Base-by-base conservation (phyloP, 2,797 vertebrate genomes). In the Sternotherus odoratus region DNA sequence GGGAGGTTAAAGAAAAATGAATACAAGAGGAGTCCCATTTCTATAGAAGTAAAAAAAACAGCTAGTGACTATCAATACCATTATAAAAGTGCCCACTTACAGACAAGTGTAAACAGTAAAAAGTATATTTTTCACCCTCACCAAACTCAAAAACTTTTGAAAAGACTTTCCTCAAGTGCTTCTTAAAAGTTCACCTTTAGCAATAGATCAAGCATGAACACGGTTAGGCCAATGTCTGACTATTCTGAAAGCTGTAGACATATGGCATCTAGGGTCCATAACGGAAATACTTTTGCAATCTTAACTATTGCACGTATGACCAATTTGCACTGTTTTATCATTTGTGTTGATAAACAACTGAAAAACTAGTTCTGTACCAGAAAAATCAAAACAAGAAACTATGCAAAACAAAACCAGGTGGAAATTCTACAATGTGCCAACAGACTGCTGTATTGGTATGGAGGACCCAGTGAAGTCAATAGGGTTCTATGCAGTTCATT, bases 141-240 rank as follows among this genome's bases (percentile, higher is more conserved):
- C 49, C 24, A 83, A 56, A 6, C 26, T 69, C 63, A 69, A 75
- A 74, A 56, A 36, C 36, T 69, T 48, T 91, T 89, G 60, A 83
- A 85, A 86, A n/a, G 17, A 4, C 17, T 85, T 85, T 39, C 49
- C 79, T 87, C 33, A n/a, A 75, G 69, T 0, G 10, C 1, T 53
- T 36, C 11, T 10, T 2, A 19, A 2, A 72, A 74, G 21, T 87
- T 87, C 28, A 21, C 7, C 36, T 50, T 24, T 53, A 51, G 50
- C 23, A 4, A 16, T 85, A 89, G 19, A 91, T 63, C 21, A 43
- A 48, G 39, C 11, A 30, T 13, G 74, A 83, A 69, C 7, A n/a
- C 0, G 0, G 0, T 1, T 5, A 88, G 57, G 12, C 23, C 19
- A 86, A 83, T 85, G 74, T 0, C 17, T n/a, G 16, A 9, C 0